phyloP scores from a whole-genome alignment of 1,140 invertebrate species.

The Mesaphorura yosii region DNA sequence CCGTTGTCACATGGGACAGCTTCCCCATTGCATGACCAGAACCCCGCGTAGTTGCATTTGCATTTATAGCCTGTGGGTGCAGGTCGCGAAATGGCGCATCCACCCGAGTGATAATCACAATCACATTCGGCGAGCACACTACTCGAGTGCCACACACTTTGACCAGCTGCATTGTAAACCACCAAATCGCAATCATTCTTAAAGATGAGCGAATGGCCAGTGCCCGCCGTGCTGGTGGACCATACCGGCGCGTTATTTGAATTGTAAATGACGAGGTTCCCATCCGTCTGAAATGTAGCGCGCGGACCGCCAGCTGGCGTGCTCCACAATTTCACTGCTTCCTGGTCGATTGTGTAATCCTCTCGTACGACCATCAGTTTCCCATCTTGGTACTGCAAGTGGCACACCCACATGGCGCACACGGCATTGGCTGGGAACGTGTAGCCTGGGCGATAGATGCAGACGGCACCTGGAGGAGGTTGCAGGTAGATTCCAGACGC shows the following conservation, averaged over 20 bases:
- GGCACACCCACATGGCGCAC: too few species aligned
- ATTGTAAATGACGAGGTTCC: not conserved
- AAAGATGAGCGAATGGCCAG: not conserved
- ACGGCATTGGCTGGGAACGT: too few species aligned
- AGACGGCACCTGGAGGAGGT: too few species aligned
- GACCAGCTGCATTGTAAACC: not conserved
- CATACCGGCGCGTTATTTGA: not conserved
- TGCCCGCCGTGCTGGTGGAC: not conserved
- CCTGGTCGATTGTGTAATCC: too few species aligned
- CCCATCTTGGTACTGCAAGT: too few species aligned
- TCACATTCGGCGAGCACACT: conserved; percentile 8
- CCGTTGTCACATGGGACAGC: not conserved
- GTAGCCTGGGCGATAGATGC: too few species aligned
- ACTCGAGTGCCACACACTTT: not conserved
- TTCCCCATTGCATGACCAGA: conserved; percentile 3
- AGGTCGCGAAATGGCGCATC: not conserved
- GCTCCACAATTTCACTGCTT: too few species aligned
- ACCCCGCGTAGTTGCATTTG: conserved; percentile 2
- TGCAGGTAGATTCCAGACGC: not conserved
- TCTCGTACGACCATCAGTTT: too few species aligned
- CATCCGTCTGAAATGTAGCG: not conserved
- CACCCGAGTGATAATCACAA: conserved; percentile 3
- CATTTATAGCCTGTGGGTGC: not conserved
- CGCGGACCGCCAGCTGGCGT: not conserved
- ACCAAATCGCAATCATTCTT: not conserved